phyloP scores from a whole-genome alignment of 2,113 vertebrate genomes.

The Numida meleagris region DNA sequence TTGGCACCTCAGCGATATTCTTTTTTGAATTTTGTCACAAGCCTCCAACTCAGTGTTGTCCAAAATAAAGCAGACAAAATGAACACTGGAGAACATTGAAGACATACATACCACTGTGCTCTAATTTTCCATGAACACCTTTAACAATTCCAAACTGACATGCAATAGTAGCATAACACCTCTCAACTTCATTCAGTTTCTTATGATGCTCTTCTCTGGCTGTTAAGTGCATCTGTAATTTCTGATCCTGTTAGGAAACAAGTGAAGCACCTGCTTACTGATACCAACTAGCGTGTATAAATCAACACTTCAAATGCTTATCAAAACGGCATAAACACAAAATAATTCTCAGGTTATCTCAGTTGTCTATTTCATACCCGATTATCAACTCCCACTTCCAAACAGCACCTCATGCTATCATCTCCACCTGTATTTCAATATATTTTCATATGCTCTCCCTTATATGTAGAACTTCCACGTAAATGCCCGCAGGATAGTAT shows the following conservation, averaged over 20 bases:
- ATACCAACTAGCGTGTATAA: background rate
- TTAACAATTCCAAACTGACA: conserved; percentile 84
- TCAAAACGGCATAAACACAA: background rate
- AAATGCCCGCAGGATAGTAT: background rate
- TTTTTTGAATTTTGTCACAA: background rate
- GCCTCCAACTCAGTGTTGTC: background rate
- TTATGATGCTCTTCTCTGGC: conserved; percentile 88
- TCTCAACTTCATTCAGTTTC: conserved; percentile 90
- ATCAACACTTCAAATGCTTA: background rate
- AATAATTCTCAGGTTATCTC: background rate
- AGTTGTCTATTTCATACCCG: background rate
- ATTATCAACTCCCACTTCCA: background rate
- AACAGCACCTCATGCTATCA: background rate
- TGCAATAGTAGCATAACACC: conserved; percentile 81
- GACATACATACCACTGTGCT: conserved; percentile 85
- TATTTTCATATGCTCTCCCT: background rate
- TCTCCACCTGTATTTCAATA: background rate
- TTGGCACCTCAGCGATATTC: background rate
- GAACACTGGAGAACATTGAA: background rate
- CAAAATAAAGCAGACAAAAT: background rate
- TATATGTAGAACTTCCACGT: background rate
- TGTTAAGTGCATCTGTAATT: conserved; percentile 83
- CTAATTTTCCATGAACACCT: conserved; percentile 84
- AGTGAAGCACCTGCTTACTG: background rate
- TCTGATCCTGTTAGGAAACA: conserved; percentile 85